Evolutionary conservation across 2,888 invertebrate genomes (phyloP), one percentile per base, ranked within the genome.

Genomic region (Chesias legatella): DNA sequence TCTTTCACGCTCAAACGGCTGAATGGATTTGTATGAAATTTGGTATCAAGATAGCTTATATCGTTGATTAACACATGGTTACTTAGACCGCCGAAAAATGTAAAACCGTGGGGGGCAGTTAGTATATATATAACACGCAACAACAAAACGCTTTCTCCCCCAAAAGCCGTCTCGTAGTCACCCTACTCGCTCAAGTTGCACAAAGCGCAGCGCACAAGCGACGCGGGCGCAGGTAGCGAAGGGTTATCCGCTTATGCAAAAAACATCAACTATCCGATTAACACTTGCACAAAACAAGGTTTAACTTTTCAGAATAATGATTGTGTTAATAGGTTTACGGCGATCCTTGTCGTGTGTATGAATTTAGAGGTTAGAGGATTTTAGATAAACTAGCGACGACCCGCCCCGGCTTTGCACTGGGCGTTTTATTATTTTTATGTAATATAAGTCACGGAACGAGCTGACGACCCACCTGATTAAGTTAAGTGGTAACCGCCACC

Each of bases 191-290:
- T 61, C 69, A 74, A 68, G 60, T 58, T 62, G 68, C 64, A 65
- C 43, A 43, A 37, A 29, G 43, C 48, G 71, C 76, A 76, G 58
- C 67, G 51, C 58, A 60, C 59, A 68, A 68, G 78, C 74, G 63
- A 57, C 63, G 54, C 54, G 27, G 44, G 56, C 63, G 76, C 86
- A 88, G 86, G 86, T 88, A 88, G 80, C 69, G 66, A 78, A 78
- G 84, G 86, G 86, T 88, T 86, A 88, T 88, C 86, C 86, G 85
- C 86, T 88, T 85, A 86, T 81, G 81, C 81, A 85, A 83, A 85
- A 84, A 82, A 79, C 52, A 56, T 56, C 63, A 61, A 65, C 77
- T 75, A 86, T 83, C 86, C 85, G 88, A 86, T 88, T 86, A 86
- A 81, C 86, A 82, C 85, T 76, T 60, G 62, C 64, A 70, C 62